Evolutionary conservation across 2,797 vertebrate genomes (phyloP), one percentile per base, ranked within the genome.

Genomic region (Pipistrellus pygmaeus): DNA sequence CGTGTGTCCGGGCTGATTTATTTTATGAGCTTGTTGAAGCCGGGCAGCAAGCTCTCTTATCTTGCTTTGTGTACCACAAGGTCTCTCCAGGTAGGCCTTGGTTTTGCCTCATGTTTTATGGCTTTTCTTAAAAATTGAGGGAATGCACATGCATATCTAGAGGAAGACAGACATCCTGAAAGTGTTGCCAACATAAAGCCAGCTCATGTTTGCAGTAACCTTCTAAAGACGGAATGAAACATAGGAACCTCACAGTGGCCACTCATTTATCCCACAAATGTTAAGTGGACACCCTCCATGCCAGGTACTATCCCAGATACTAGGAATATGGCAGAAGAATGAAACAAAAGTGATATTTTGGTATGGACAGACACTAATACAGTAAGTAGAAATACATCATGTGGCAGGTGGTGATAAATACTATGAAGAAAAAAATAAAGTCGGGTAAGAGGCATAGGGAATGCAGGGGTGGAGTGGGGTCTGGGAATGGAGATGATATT

Each of bases 81-180:
- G 72, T 86, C 72, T 95, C 71, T 51, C 62, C 77, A 93, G 78
- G 68, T 82, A 60, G 13, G 14, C 57, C 48, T 90, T 85, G 81
- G 35, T 68, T 90, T 94, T 85, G 38, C 57, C 57, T 78, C 76
- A 72, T 38, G 55, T 78, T 72, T 91, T 78, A 84, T 11, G 14
- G 8, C 20, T 75, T 92, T 95, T 94, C 90, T 83, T 96, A 1
- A 66, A 69, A 93, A 93, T 73, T 20, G n/a, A 93, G 83, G 23
- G 18, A 71, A 80, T 21, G 8, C 20, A 78, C 89, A 92, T 35
- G 27, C 41, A n/a, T 51, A n/a, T 46, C 27, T 0, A 66, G 30
- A 92, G 60, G 17, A 90, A 96, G 78, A 85, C 12, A 83, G 78
- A 44, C 48, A 62, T 78, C 94, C 82, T 95, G 92, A 53, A 73